Percentiles rank a stretch among this genome's conserved stretches.
phyloP scores from a whole-genome alignment of 2,888 invertebrate species.

The Spodoptera littoralis region DNA sequence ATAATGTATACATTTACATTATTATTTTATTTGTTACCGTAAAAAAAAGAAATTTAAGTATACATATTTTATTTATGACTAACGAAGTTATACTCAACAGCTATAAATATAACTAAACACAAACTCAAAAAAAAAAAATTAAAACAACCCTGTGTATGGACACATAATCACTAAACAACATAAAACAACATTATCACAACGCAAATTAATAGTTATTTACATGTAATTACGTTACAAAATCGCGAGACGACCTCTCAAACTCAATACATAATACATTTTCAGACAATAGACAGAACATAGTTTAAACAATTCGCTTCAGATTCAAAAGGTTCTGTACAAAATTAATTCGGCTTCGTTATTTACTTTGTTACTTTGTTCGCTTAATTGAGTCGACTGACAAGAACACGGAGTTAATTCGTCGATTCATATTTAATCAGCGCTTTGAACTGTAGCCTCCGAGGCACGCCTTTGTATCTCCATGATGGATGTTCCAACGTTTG shows the following conservation, averaged over 20 bases:
- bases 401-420: conserved; percentile 86
- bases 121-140: too few relatives aligned
- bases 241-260: conserved; percentile 9
- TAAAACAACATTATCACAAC: too few relatives aligned
- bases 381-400: conserved; percentile 85
- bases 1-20: too few relatives aligned
- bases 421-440: conserved; percentile 86
- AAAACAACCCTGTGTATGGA: too few relatives aligned
- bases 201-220: neutral
- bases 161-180: too few relatives aligned
- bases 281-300: conserved; percentile 58
- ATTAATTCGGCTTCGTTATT: conserved; percentile 85
- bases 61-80: too few relatives aligned
- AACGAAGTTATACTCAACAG: too few relatives aligned
- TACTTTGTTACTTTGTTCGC: conserved; percentile 86
- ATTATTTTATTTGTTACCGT: too few relatives aligned
- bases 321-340: conserved; percentile 74
- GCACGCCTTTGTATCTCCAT: conserved; percentile 27
- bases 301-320: conserved; percentile 79
- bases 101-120: too few relatives aligned
- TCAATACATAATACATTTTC: conserved; percentile 28
- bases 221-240: neutral
- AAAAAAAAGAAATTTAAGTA: too few relatives aligned
- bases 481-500: conserved; percentile 27
- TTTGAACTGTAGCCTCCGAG: conserved; percentile 50